phyloP scores from a whole-genome alignment of 2,113 vertebrate species.

The Zapus hudsonius region DNA sequence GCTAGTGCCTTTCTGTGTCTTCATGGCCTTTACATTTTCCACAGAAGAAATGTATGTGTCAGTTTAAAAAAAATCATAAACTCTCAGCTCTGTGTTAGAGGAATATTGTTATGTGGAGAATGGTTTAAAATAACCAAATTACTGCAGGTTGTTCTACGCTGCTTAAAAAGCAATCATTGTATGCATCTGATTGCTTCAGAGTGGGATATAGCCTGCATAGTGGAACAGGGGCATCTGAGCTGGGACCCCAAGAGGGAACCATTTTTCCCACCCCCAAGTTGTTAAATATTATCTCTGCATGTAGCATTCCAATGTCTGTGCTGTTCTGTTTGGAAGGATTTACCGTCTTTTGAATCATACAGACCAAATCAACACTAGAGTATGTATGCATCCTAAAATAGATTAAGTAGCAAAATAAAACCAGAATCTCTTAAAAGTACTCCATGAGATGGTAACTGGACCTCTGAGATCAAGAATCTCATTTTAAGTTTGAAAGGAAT shows the following conservation, averaged over 20 bases:
- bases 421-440: conserved; percentile 44
- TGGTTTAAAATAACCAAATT: conserved; percentile 40
- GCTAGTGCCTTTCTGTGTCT: neutral
- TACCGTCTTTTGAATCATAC: conserved; percentile 23
- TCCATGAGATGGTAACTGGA: conserved; percentile 33
- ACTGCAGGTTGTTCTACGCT: conserved; percentile 17
- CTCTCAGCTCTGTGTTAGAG: conserved; percentile 6
- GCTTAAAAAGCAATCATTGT: conserved; percentile 55
- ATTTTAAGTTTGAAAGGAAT: conserved; percentile 43
- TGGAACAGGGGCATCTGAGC: neutral
- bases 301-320: neutral
- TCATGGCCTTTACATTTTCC: conserved; percentile 24
- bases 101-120: conserved; percentile 67
- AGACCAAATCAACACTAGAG: conserved; percentile 15
- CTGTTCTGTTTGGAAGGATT: conserved; percentile 39
- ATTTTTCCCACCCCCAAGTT: neutral
- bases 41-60: neutral
- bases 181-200: conserved; percentile 39
- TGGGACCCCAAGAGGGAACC: neutral
- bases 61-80: neutral
- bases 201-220: neutral
- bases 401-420: conserved; percentile 60
- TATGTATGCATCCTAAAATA: conserved; percentile 10
- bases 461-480: conserved; percentile 57
- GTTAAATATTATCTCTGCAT: conserved; percentile 28